Evolutionary conservation across 2,888 invertebrate genomes (phyloP), one percentile per base, ranked within the genome.

Genomic region (Chloroclystis v-ata): DNA sequence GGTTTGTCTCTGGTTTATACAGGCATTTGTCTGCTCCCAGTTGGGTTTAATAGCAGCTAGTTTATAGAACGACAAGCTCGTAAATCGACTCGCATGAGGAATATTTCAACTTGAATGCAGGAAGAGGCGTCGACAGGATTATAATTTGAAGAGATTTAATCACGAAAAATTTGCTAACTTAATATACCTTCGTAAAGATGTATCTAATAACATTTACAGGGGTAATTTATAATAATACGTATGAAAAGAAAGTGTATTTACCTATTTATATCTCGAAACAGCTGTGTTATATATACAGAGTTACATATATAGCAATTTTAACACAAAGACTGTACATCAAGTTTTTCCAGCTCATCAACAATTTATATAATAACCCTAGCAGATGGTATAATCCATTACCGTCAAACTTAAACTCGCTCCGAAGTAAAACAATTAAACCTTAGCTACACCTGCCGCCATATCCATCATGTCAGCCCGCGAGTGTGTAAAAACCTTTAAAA

Each of bases 401-500:
- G 28, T 32, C 38, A 16, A 33, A 32, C 47, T 32, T 37, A 16
- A 33, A 28, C 43, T 41, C 43, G 37, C 35, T 47, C 38, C 40
- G 32, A 49, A 25, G 47, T 42, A 44, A 44, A 47, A 47, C 51
- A 50, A 64, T 67, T 63, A 65, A 52, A 44, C 47, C 63, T 55
- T 57, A 57, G 59, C 52, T 49, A 54, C 72, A 74, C 67, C 69
- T 73, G 72, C 59, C 64, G 48, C 40, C 40, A 45, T 52, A 63
- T 61, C 62, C 60, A 58, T 60, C 62, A 59, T 51, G 33, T 29
- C 49, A 51, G 28, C 55, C 46, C 45, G 54, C 54, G 53, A 49
- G 52, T 50, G 56, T 55, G 59, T 59, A 67, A 69, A 61, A 55
- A 11, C 54, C 41, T 43, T 47, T 40, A 32, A 37, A 57, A 35